These are phyloP conservation scores for Trichogramma dendrolimi DNA, from an alignment of 2,888 invertebrate genomes.

Conservation along the genomic window DNA sequence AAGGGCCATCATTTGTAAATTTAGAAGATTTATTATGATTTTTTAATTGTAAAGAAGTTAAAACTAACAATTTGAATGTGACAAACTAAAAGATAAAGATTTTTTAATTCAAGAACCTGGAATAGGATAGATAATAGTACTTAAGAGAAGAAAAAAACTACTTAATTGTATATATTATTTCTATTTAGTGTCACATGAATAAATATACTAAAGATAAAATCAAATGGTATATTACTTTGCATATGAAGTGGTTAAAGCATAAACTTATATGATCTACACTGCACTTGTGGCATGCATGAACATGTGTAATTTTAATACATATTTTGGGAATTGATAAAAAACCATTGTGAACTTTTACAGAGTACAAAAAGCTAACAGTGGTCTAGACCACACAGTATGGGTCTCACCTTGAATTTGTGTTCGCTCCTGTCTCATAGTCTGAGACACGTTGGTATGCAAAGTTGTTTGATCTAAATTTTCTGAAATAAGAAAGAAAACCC, in stretches of 20 bases:
- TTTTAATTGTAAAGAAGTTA: background rate
- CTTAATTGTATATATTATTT: background rate
- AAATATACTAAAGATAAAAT: conserved; percentile 10
- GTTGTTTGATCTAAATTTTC: conserved; percentile 58
- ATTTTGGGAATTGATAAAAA: conserved; percentile 34
- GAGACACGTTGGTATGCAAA: conserved; percentile 59
- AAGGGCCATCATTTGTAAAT: conserved; percentile 23
- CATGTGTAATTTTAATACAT: conserved; percentile 35
- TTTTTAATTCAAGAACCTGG: too few relatives aligned
- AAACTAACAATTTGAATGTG: too few relatives aligned
- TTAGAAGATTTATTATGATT: conserved; percentile 2
- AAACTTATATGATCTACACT: conserved; percentile 43
- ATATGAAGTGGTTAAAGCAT: conserved; percentile 42
- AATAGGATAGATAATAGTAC: background rate
- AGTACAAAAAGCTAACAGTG: conserved; percentile 47
- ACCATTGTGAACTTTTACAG: conserved; percentile 43
- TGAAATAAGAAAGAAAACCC: conserved; percentile 57
- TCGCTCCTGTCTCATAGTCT: conserved; percentile 58
- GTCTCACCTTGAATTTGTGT: conserved; percentile 58
- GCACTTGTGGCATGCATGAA: conserved; percentile 46
- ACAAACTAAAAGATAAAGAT: too few relatives aligned
- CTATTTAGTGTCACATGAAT: background rate
- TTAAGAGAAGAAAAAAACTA: background rate
- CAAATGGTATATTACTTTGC: conserved; percentile 4
- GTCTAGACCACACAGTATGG: conserved; percentile 49